phyloP scores from a whole-genome alignment of 2,797 vertebrate species.

The Myioborus melanocephalus region DNA sequence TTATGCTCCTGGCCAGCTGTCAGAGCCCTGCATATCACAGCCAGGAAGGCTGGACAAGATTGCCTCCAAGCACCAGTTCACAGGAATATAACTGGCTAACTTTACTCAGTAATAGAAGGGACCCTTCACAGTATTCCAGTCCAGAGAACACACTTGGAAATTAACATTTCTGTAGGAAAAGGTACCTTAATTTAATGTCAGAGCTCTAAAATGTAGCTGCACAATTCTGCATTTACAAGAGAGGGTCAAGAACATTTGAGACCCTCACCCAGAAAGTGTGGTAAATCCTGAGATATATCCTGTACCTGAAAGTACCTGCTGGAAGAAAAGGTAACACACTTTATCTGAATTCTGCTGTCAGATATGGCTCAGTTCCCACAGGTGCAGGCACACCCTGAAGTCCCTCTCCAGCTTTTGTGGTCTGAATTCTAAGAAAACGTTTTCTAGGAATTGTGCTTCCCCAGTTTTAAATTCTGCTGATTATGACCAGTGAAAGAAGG shows the following conservation, averaged over 20 bases:
- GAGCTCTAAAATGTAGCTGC: background rate
- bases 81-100: background rate
- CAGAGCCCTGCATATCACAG: background rate
- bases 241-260: background rate
- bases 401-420: background rate
- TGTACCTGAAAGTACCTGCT: background rate
- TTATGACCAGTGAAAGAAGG: background rate
- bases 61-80: background rate
- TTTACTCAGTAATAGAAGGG: background rate
- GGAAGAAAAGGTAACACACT: background rate
- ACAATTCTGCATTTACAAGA: background rate
- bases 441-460: background rate
- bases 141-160: background rate
- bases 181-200: background rate
- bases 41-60: background rate
- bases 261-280: background rate
- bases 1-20: background rate
- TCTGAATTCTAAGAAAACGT: slow-evolving; percentile 9
- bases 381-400: background rate
- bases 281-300: background rate
- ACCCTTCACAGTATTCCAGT: background rate
- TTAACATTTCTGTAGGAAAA: background rate
- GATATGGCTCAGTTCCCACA: background rate
- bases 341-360: background rate
- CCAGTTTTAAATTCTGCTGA: background rate